Conservation (phyloP, 2,113 vertebrate genomes). For the Dasyprocta punctata region DNA sequence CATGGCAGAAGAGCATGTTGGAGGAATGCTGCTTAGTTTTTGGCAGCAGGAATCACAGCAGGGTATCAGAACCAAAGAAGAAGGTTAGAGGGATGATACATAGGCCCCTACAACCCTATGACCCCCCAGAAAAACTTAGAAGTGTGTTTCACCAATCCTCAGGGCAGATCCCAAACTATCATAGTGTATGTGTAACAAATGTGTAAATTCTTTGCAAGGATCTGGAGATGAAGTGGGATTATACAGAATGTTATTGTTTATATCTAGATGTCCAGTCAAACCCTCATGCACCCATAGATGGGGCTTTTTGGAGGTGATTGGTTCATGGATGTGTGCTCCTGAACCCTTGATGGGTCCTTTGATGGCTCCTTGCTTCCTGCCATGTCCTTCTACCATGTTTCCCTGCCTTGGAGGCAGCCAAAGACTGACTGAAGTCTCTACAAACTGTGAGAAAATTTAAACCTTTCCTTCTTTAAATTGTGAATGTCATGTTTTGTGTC, state of each 20-base stretch:
- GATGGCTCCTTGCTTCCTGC: neutral
- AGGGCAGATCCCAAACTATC: neutral
- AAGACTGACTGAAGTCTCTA: neutral
- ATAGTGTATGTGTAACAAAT: neutral
- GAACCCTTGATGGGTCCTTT: no score
- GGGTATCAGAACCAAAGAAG: neutral
- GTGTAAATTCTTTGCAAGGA: neutral
- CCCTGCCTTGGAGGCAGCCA: neutral
- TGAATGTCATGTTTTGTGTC: neutral
- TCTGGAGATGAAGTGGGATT: neutral
- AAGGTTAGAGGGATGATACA: neutral
- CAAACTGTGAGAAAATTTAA: neutral
- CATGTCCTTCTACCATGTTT: neutral
- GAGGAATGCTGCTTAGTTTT: neutral
- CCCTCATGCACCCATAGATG: neutral
- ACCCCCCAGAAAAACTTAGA: neutral
- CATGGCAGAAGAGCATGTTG: neutral
- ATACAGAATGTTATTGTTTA: neutral
- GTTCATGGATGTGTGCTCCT: neutral
- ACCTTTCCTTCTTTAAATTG: neutral
- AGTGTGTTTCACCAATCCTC: neutral
- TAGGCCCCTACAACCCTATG: neutral
- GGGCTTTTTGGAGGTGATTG: neutral
- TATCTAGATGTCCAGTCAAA: neutral
- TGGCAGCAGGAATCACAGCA: neutral